Base-by-base conservation (phyloP, 2,113 vertebrate species). In the Xiphorhynchus elegans region DNA sequence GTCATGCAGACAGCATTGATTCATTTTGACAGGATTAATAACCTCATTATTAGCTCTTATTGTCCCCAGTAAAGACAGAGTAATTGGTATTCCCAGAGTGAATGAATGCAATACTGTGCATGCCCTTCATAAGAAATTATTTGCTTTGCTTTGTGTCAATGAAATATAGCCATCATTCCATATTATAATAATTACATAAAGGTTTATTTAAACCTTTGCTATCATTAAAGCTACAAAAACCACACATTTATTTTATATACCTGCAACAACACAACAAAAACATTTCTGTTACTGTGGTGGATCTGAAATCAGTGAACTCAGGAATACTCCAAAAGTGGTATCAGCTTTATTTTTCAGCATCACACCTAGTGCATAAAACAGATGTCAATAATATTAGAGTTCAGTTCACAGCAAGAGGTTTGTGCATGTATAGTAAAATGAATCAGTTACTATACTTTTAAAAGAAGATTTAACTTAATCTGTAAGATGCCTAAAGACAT, bases 21-120 rank as follows among this genome's bases (percentile, higher is more conserved):
- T 94, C 28, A 81, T 78, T 92, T 63, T 89, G 90, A 90, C 87
- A 94, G 49, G 31, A 83, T 37, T 84, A 90, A 94, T 70, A 93
- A 70, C 25, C n/a, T 62, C 70, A 73, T 29, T 6, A 40, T 82
- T 93, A 87, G 67, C n/a, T 80, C 89, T 76, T 69, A 78, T 52
- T 90, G 73, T 66, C 33, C 49, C 35, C 42, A 64, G 8, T 84
- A 90, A 92, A 77, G 60, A 77, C 19, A 77, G 26, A 37, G 23
- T 70, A 92, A 89, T 76, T 83, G 58, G 86, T 79, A 84, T 16
- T 87, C 46, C 55, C 68, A 66, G 37, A 60, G 19, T 33, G 69
- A 90, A 87, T 86, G 78, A 84, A 86, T 63, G 89, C 42, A 59
- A 29, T 76, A 76, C 10, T 76, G 62, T 29, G 24, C 17, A 49